phyloP scores from a whole-genome alignment of 2,113 vertebrate species.

The Vicugna pacos region DNA sequence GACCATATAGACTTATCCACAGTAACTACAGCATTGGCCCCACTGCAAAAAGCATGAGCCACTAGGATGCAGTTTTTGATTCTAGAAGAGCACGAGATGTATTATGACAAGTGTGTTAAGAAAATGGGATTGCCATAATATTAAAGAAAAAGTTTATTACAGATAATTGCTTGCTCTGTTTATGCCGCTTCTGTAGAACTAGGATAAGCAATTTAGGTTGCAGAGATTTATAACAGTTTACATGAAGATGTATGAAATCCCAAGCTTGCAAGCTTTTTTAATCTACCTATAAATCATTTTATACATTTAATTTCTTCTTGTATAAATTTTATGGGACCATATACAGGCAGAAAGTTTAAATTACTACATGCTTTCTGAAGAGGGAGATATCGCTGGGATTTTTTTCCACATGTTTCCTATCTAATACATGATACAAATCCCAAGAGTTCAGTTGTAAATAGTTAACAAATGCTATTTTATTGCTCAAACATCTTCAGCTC shows the following conservation, averaged over 20 bases:
- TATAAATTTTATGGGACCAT: conserved; percentile 82
- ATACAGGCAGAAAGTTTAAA: conserved; percentile 81
- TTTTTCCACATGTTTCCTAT: conserved; percentile 58
- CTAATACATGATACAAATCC: conserved; percentile 77
- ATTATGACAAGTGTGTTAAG: conserved; percentile 73
- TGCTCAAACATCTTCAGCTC: not conserved
- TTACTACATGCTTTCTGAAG: conserved; percentile 80
- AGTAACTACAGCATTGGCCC: conserved; percentile 43
- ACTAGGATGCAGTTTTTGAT: conserved; percentile 43
- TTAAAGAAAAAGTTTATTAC: conserved; percentile 89
- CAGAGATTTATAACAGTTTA: conserved; percentile 89
- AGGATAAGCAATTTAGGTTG: conserved; percentile 87
- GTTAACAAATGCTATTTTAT: conserved; percentile 25
- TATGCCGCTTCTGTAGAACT: conserved; percentile 82
- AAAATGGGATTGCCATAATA: conserved; percentile 81
- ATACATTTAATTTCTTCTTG: conserved; percentile 86
- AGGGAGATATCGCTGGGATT: conserved; percentile 40
- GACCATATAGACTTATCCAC: not conserved
- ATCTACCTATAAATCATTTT: conserved; percentile 88
- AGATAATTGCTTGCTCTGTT: conserved; percentile 88
- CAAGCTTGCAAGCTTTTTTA: conserved; percentile 84
- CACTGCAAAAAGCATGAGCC: not conserved
- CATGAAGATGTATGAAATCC: conserved; percentile 88
- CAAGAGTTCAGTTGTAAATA: conserved; percentile 59
- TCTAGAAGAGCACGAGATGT: conserved; percentile 63